Evolutionary conservation across 2,113 vertebrate genomes (phyloP), one percentile per base, ranked within the genome.

Genomic region (Thunnus thynnus): DNA sequence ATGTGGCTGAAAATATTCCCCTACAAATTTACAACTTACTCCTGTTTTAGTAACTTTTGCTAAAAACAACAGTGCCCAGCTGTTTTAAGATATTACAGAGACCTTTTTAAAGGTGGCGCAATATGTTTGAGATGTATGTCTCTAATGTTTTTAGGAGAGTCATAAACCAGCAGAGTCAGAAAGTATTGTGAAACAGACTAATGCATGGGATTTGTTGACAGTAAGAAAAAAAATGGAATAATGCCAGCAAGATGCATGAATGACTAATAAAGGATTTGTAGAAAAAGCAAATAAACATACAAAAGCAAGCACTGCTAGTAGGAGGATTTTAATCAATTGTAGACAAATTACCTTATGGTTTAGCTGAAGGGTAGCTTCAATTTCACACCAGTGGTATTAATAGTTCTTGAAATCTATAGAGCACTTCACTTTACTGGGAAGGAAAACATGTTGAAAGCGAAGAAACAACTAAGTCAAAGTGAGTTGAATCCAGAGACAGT

Each of bases 251-350:
- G 27, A 68, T 51, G 20, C 63, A 76, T 36, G 60, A 44, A 54
- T 63, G 5, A 54, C 10, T 44, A 44, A 74, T 16, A 20, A 16
- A 76, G 4, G 30, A 65, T 18, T 64, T 63, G 17, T 25, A 14
- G 18, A 63, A 46, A 32, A 64, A 14, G n/a, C 18, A 56, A 71
- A 64, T 55, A 9, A 41, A 9, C 36, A 41, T 44, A 63, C 13
- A 25, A 13, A 17, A 56, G 20, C 46, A 55, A 32, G 5, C 2
- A 74, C 3, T 11, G 48, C 48, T 16, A 8, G 36, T 10, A 13
- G 52, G 41, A 22, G 17, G n/a, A 62, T 67, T 62, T 25, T 66
- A 41, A 70, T 30, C 32, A 71, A 79, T 46, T 20, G 52, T 50
- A 47, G 72, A 73, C 69, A 62, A 52, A 66, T 67, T 5, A 41